Evolutionary conservation across 2,797 vertebrate genomes (phyloP), one percentile per base, ranked within the genome.

Genomic region (Eremophila alpestris): DNA sequence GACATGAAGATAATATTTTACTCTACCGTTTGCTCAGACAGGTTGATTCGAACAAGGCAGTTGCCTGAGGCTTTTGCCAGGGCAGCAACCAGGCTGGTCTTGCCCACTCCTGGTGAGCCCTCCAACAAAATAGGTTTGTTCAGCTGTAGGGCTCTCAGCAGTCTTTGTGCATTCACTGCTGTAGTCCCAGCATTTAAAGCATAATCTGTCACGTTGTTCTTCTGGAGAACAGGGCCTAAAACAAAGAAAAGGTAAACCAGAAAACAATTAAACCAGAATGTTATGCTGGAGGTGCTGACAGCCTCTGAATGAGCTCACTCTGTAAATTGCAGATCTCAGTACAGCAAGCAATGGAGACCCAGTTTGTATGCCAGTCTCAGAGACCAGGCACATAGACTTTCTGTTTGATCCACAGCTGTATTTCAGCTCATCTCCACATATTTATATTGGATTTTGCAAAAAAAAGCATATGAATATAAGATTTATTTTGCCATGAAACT

Each of bases 71-170:
- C 99, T 92, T 99, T 99, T 54, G 99, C 99, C 90, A 99, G 96
- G 4, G 99, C 99, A 36, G 98, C 97, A 67, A 99, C 99, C 69
- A 99, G 98, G 94, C 99, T 99, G 51, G 99, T 99, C 96, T 99
- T 99, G 56, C 99, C 99, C 90, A 99, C 99, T 5, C 99, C 99
- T 8, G 99, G 99, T 3, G 99, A 99, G 7, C 99, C 99, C 95
- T 99, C 99, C 93, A 99, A 96, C 54, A 99, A 98, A 95, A 99
- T 97, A 1, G 99, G 99, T 93, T 98, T 98, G 97, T 98, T 98
- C 74, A 99, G 98, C 95, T 99, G 99, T 43, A 99, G 95, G 11
- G 99, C 99, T 80, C 99, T 97, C 67, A 99, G 93, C 17, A 99
- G 97, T 78, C 99, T 98, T 92, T 99, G 99, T 41, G 98, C 98